phyloP scores from a whole-genome alignment of 2,113 vertebrate species.

The Hippolais icterina region DNA sequence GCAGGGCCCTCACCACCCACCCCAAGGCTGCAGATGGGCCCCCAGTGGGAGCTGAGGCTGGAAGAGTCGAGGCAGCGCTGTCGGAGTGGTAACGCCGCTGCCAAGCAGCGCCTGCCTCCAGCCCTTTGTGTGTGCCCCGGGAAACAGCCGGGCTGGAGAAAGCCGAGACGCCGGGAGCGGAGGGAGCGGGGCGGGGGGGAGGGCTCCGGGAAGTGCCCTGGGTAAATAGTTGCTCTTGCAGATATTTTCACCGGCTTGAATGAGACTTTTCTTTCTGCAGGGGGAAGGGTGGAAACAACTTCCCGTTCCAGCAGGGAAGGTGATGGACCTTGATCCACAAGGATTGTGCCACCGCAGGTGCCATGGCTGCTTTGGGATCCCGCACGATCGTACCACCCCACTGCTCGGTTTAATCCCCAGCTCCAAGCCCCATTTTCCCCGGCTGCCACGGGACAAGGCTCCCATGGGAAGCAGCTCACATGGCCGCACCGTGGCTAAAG shows the following conservation, averaged over 20 bases:
- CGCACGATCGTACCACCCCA: rapidly evolving
- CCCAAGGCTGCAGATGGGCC: background rate
- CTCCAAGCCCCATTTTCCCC: background rate
- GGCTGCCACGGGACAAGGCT: background rate
- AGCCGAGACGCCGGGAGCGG: background rate
- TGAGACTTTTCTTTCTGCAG: slow-evolving; percentile 13
- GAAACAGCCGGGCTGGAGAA: background rate
- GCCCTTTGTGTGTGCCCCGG: background rate
- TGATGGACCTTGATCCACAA: background rate
- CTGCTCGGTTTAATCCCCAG: background rate
- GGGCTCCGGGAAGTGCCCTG: background rate
- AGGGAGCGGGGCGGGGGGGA: background rate
- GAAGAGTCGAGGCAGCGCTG: rapidly evolving
- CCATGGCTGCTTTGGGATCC: background rate
- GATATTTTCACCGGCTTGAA: slow-evolving; percentile 1
- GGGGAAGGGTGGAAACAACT: slow-evolving; percentile 31
- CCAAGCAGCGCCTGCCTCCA: background rate
- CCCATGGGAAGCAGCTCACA: background rate
- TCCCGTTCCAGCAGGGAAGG: background rate
- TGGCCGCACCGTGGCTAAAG: background rate
- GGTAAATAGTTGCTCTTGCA: slow-evolving; percentile 43
- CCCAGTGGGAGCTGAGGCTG: background rate
- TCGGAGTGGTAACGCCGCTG: background rate
- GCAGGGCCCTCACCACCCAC: rapidly evolving
- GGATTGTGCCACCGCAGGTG: background rate